Evolutionary conservation across 2,797 vertebrate species (phyloP).

Genomic region (Neosilurus hyrtlii): DNA sequence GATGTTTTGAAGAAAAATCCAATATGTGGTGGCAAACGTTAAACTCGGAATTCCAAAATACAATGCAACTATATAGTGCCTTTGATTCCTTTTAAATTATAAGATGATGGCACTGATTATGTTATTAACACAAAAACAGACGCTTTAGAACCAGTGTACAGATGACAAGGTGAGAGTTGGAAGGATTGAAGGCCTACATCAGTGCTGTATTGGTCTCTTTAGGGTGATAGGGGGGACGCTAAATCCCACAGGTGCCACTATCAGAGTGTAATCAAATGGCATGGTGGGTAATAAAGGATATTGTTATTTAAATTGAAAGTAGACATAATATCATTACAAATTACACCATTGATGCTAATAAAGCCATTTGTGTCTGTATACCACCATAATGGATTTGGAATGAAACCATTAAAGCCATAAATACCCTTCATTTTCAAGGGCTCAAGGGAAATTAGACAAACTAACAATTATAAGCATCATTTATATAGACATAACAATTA

Average conservation of each 20-base stretch:
- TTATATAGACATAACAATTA: too few relatives aligned
- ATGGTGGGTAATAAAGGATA: constrained; percentile 5
- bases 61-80: neutral
- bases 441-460: too few relatives aligned
- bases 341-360: neutral
- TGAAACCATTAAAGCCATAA: too few relatives aligned
- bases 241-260: neutral
- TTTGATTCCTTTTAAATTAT: neutral
- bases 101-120: neutral
- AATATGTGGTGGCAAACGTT: neutral
- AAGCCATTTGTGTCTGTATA: neutral
- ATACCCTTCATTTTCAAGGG: too few relatives aligned
- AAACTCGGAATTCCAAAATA: neutral
- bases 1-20: neutral
- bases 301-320: neutral
- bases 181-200: neutral
- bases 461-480: too few relatives aligned
- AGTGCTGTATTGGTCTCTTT: neutral
- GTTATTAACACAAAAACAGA: neutral
- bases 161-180: neutral
- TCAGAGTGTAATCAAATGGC: neutral
- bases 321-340: neutral
- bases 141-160: neutral
- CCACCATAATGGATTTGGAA: too few relatives aligned
- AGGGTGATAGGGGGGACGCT: neutral